Conservation (phyloP, 2,797 vertebrate species). For the Sebastes trivittatus region DNA sequence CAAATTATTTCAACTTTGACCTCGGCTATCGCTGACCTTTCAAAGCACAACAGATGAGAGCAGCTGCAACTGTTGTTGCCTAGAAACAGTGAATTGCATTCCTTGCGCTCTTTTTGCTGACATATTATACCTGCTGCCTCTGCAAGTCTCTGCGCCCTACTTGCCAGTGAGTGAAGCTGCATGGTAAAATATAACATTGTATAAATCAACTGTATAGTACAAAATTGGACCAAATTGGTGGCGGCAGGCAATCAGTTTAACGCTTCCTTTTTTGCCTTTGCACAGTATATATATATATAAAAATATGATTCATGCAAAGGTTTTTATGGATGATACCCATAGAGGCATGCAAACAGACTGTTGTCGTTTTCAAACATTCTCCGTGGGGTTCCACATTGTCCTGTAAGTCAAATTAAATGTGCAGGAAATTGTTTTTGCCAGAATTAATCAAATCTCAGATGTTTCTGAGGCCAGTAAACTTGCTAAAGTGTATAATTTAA, state of each 20-base stretch:
- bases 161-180: not conserved
- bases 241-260: too few species aligned
- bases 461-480: not conserved
- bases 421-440: conserved; percentile 6
- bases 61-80: too few species aligned
- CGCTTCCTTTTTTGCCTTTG: too few species aligned
- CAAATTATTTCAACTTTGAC: too few species aligned
- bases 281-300: not conserved
- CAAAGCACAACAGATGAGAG: too few species aligned
- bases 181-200: not conserved
- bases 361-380: not conserved
- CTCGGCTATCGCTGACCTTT: too few species aligned
- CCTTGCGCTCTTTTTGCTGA: too few species aligned
- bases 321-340: not conserved
- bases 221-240: not conserved
- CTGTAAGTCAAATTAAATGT: conserved; percentile 3
- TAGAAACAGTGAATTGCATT: too few species aligned
- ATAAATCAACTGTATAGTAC: not conserved
- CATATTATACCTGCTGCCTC: too few species aligned
- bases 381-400: not conserved
- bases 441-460: not conserved
- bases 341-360: not conserved
- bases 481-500: not conserved
- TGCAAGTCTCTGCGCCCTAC: too few species aligned
- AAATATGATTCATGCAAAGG: not conserved